Percentiles rank a stretch among this genome's conserved stretches.
These are phyloP conservation scores for Hyla sarda DNA, from an alignment of 2,113 vertebrate species.

Conservation along the genomic window DNA sequence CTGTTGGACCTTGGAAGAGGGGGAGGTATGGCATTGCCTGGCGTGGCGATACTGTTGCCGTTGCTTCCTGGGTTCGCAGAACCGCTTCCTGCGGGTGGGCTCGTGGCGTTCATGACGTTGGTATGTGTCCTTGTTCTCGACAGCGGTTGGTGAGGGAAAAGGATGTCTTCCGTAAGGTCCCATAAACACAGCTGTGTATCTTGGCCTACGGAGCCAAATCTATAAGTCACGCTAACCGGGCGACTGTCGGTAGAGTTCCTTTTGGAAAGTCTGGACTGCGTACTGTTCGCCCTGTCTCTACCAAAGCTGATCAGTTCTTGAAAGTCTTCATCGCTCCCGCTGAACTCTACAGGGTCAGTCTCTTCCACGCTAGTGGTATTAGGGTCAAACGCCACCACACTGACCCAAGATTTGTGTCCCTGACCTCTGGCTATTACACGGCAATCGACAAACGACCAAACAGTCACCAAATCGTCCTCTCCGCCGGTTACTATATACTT, in stretches of 20 bases:
- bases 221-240: constrained; percentile 93
- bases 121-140: constrained; percentile 97
- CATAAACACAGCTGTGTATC: constrained; percentile 97
- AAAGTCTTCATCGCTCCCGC: constrained; percentile 96
- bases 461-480: constrained; percentile 97
- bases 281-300: constrained; percentile 91
- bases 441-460: constrained; percentile 96
- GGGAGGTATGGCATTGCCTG: constrained; percentile 82
- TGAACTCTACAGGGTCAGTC: constrained; percentile 92
- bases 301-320: constrained; percentile 90
- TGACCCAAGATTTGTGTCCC: constrained; percentile 98
- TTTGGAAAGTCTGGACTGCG: constrained; percentile 93
- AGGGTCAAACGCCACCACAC: constrained; percentile 95
- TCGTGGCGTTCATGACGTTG: constrained; percentile 95
- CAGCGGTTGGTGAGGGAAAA: constrained; percentile 95
- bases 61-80: constrained; percentile 75
- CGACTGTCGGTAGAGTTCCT: constrained; percentile 97
- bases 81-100: constrained; percentile 79
- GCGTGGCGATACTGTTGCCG: constrained; percentile 79
- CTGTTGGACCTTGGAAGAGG: constrained; percentile 96
- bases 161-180: constrained; percentile 98
- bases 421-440: constrained; percentile 94
- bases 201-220: constrained; percentile 97
- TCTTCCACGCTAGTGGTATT: constrained; percentile 97
- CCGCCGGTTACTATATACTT: constrained; percentile 96